These are phyloP conservation scores for pig (Sus scrofa) DNA, from an alignment of 2,113 vertebrate species.

Conservation along the genomic window T2T-Sscrofa CM000812.6:104498001-104498500, in stretches of 20 bases:
- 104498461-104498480: not conserved
- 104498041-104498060: not conserved
- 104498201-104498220: not conserved
- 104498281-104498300: not conserved
- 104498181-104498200: not conserved
- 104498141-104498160: not conserved
- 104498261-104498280: not conserved
- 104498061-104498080: not conserved
- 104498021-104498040: not conserved
- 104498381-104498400: too few relatives aligned
- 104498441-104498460: not conserved
- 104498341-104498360: not conserved
- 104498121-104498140: not conserved
- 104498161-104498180: not conserved
- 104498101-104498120: not conserved
- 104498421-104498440: not conserved
- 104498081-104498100: not conserved
- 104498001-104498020: not conserved
- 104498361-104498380: too few relatives aligned
- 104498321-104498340: slow-evolving; percentile 15
- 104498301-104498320: not conserved
- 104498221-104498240: not conserved
- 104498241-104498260: not conserved
- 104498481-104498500: not conserved
- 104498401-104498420: not conserved